phyloP scores from a whole-genome alignment of 1,140 invertebrate species.

The Ruditapes philippinarum region DNA sequence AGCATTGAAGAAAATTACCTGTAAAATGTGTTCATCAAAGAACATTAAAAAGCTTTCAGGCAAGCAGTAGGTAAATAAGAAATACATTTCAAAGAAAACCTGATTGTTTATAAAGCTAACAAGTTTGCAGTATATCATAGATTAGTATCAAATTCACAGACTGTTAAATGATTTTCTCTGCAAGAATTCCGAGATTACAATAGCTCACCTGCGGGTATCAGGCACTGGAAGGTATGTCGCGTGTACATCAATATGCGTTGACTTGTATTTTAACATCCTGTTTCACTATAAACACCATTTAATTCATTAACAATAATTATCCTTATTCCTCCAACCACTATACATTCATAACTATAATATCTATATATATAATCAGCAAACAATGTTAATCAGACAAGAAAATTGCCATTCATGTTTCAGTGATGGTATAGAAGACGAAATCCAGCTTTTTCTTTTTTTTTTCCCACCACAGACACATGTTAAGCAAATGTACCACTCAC shows the following conservation, averaged over 20 bases:
- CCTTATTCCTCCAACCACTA: neutral
- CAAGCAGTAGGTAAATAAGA: neutral
- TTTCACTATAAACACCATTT: too few relatives aligned
- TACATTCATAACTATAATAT: neutral
- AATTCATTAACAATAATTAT: neutral
- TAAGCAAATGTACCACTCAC: neutral
- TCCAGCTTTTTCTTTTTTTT: neutral
- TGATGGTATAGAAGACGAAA: neutral
- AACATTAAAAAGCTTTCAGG: too few relatives aligned
- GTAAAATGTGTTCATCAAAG: too few relatives aligned
- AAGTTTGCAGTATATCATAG: neutral
- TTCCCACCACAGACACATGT: slow-evolving; percentile 16
- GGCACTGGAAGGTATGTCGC: slow-evolving; percentile 41
- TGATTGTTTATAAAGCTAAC: neutral
- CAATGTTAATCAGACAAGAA: neutral
- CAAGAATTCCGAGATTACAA: neutral
- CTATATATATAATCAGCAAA: slow-evolving; percentile 5
- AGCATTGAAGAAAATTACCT: too few relatives aligned
- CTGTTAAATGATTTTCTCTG: slow-evolving; percentile 7
- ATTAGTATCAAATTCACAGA: neutral
- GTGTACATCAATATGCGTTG: slow-evolving; percentile 51
- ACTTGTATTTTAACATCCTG: slow-evolving; percentile 56
- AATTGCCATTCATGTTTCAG: slow-evolving; percentile 17
- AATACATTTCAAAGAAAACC: neutral
- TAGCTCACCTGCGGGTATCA: slow-evolving; percentile 19